Conservation (phyloP, 2,113 vertebrate species). For the Chlorodrepanis virens region DNA sequence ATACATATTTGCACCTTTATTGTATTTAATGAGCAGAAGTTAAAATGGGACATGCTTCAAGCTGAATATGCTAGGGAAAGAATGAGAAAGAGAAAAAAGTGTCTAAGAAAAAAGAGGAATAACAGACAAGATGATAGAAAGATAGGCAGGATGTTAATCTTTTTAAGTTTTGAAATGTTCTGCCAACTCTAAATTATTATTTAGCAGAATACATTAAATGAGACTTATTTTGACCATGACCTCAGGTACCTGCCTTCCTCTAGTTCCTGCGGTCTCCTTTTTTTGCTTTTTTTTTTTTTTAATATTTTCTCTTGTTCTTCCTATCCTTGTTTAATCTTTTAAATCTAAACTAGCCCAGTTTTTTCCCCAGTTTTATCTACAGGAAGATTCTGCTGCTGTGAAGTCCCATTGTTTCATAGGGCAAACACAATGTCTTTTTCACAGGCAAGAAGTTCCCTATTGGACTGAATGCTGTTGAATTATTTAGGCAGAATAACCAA, state of each 20-base stretch:
- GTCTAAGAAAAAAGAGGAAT: not conserved
- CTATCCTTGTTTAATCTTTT: not conserved
- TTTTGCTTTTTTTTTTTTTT: not conserved
- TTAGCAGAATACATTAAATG: not conserved
- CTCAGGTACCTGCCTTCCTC: not conserved
- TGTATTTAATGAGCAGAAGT: not conserved
- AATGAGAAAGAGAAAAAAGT: not conserved
- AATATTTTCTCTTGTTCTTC: not conserved
- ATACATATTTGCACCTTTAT: not conserved
- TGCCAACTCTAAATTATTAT: not conserved
- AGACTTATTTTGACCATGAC: not conserved
- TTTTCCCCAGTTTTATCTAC: not conserved
- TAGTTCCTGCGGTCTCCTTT: not conserved
- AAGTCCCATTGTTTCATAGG: not conserved
- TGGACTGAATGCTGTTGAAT: not conserved
- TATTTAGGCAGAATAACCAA: not conserved
- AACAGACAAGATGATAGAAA: not conserved
- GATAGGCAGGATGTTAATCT: not conserved
- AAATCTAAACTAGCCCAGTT: not conserved
- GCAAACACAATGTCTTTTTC: not conserved
- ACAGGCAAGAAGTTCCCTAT: not conserved
- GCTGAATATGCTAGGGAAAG: not conserved
- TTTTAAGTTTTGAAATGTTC: not conserved
- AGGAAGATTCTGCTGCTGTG: not conserved
- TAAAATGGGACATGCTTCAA: not conserved